Evolutionary conservation across 2,113 vertebrate genomes (phyloP).

Genomic region (Mastomys coucha): DNA sequence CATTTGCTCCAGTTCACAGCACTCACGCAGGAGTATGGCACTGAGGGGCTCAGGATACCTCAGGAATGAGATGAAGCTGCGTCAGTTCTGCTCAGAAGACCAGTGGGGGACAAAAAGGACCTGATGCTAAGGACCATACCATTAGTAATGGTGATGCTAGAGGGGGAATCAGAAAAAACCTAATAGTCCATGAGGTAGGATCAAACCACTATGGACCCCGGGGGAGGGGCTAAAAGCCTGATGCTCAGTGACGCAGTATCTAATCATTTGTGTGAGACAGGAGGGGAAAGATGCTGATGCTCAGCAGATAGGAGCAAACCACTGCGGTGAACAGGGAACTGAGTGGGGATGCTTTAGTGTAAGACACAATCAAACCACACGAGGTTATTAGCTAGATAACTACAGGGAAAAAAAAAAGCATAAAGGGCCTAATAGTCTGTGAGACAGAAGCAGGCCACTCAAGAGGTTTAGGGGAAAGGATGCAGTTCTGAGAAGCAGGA

Average conservation of each 20-base stretch:
- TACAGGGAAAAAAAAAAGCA: conserved; percentile 25
- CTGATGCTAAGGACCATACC: conserved; percentile 70
- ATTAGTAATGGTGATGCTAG: conserved; percentile 63
- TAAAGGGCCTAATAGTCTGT: conserved; percentile 46
- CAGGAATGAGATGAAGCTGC: conserved; percentile 58
- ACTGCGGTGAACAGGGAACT: not conserved
- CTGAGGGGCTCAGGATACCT: conserved; percentile 58
- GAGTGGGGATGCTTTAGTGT: conserved; percentile 30
- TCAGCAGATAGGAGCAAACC: conserved; percentile 52
- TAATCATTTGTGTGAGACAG: conserved; percentile 63
- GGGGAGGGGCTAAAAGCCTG: conserved; percentile 65
- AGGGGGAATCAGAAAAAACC: conserved; percentile 56
- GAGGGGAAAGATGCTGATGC: conserved; percentile 50
- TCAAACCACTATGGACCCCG: conserved; percentile 72
- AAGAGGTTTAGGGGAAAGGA: conserved; percentile 42
- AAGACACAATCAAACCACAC: conserved; percentile 42
- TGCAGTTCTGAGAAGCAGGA: conserved; percentile 59
- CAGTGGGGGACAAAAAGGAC: conserved; percentile 51
- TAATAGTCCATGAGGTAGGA: conserved; percentile 58
- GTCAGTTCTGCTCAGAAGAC: conserved; percentile 69
- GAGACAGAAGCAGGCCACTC: conserved; percentile 31
- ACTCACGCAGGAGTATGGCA: conserved; percentile 46
- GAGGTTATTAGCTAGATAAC: not conserved
- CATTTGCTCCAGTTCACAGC: conserved; percentile 48
- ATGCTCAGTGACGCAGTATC: conserved; percentile 64